These are phyloP conservation scores for Echeneis naucrates DNA, from an alignment of 2,797 vertebrate species.

Conservation along the genomic window DNA sequence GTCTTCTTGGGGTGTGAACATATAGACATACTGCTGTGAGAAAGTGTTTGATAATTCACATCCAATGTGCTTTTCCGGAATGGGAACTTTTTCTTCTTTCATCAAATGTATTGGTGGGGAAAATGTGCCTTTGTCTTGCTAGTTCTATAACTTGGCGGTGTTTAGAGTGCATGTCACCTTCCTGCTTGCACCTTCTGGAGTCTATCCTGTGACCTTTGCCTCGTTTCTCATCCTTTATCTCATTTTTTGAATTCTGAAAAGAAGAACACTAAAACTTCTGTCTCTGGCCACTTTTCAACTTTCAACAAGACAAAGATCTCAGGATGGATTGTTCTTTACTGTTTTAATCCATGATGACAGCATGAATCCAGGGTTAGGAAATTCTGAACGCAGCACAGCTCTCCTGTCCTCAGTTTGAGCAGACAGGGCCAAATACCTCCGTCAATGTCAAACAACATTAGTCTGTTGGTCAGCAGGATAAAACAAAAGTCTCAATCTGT, in stretches of 20 bases:
- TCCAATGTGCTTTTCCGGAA: conserved; percentile 28
- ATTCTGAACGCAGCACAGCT: background rate
- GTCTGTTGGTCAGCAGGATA: background rate
- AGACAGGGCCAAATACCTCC: no score
- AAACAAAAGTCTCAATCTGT: background rate
- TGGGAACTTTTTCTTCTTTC: conserved; percentile 30
- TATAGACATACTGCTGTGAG: conserved; percentile 11
- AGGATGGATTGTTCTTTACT: background rate
- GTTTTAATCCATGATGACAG: background rate
- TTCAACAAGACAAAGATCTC: background rate
- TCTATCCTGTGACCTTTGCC: conserved; percentile 9
- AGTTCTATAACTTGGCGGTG: background rate
- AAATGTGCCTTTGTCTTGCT: background rate
- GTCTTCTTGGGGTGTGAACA: conserved; percentile 17
- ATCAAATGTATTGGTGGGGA: conserved; percentile 22
- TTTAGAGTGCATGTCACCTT: background rate
- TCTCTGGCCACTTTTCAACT: no score
- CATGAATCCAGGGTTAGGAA: background rate
- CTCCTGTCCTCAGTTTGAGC: background rate
- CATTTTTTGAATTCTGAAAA: background rate
- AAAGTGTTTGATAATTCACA: conserved; percentile 48
- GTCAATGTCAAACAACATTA: no score
- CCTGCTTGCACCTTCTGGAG: background rate
- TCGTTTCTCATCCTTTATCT: background rate
- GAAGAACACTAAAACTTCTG: background rate